Evolutionary conservation across 2,888 invertebrate genomes (phyloP).

Genomic region (Caenorhabditis macrosperma): DNA sequence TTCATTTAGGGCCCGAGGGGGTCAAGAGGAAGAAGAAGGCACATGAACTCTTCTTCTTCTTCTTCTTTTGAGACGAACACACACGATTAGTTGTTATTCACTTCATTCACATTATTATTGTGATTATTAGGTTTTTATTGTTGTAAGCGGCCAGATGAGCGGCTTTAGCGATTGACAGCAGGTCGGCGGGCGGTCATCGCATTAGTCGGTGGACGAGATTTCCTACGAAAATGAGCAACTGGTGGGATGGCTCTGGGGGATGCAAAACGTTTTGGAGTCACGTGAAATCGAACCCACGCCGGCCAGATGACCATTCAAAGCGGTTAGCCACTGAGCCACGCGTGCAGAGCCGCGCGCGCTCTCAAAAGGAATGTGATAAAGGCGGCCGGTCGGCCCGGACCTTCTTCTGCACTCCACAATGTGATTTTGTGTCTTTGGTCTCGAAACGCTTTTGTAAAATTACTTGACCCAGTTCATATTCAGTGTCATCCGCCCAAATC

Average conservation of each 20-base stretch:
- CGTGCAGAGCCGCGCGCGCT: no score
- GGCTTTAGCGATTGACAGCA: constrained; percentile 5
- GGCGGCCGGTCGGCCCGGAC: no score
- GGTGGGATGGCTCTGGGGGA: not conserved
- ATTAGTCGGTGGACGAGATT: constrained; percentile 7
- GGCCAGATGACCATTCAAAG: no score
- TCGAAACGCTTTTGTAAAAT: not conserved
- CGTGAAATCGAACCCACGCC: no score
- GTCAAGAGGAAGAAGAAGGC: constrained; percentile 39
- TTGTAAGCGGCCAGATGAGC: constrained; percentile 14
- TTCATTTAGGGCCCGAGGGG: constrained; percentile 9
- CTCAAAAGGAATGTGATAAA: no score
- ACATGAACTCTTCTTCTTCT: not conserved
- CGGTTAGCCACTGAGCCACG: no score
- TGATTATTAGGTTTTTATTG: constrained; percentile 49
- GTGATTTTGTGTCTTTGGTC: no score
- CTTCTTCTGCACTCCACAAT: no score
- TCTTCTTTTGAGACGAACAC: not conserved
- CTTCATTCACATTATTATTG: constrained; percentile 19
- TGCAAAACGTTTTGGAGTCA: no score
- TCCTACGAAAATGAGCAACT: not conserved
- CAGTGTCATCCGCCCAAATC: not conserved
- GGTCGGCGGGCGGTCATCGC: constrained; percentile 31
- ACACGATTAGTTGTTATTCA: not conserved
- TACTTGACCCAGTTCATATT: constrained; percentile 3